Evolutionary conservation across 2,888 invertebrate species (phyloP), one percentile per base, ranked within the genome.

Genomic region (Dorcus hopei): DNA sequence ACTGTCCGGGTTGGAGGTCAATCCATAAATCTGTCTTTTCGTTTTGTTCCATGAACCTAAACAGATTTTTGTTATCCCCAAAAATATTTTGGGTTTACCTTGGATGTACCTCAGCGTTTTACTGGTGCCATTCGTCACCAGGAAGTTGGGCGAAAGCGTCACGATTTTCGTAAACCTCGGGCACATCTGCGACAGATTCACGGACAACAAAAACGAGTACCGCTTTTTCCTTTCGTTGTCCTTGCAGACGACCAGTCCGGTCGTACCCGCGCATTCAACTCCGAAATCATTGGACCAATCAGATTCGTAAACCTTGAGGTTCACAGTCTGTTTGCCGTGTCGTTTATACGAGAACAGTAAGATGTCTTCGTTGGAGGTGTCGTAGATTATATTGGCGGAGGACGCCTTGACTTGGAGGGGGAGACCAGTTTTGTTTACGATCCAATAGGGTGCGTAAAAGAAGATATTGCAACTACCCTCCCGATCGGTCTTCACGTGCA

Each of bases 391-490:
- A 68, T 86, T 87, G 0, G 85, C 83, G 53, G 83, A 81, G 1
- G 85, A 84, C 9, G 86, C 87, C 82, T 90, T 88, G 64, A 93
- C 82, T 74, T 89, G 88, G 64, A 95, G 76, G 3, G 94, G 92
- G 61, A 95, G 79, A 9, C 91, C 91, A 3, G 93, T 90, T 78
- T 92, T 92, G 79, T 95, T 95, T 64, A 95, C 87, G 70, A 95
- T 83, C 94, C 95, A 95, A 76, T 90, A 93, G 11, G 91, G 91
- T 1, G 91, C 87, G 74, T 90, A 89, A 70, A 92, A 80, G 70
- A 83, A 83, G 54, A 92, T 76, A 62, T 87, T 84, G 77, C 87
- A 85, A 67, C 84, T 83, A 52, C 84, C 83, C 40, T 81, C 81
- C 52, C 86, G 81, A 58, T 86, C 86, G 16, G 88, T 81, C 64